Evolutionary conservation across 2,797 vertebrate genomes (phyloP), one percentile per base, ranked within the genome.

Genomic region (Ciconia nigra): DNA sequence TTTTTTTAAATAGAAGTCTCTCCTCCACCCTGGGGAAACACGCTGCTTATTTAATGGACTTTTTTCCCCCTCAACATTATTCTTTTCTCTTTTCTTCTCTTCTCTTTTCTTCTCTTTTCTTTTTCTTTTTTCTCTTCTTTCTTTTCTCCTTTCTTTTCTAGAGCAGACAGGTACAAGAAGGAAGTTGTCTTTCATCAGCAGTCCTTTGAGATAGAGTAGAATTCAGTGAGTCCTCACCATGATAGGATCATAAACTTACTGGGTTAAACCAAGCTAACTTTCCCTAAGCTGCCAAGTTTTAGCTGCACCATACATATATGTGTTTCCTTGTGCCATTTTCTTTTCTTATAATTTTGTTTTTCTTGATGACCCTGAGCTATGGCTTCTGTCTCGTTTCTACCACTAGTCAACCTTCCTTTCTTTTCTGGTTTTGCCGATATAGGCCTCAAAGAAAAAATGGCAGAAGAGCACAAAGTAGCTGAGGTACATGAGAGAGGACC

Each of bases 401-500:
- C 92, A 51, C 98, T 99, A 98, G 87, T 98, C 98, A 65, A 96
- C 97, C 96, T 99, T 99, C 39, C 52, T 94, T 21, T 96, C 87
- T 98, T 98, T 98, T 97, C 98, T 98, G 98, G 98, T 98, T 98
- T 99, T 99, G 98, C 98, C 98, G 3, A 99, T 89, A 96, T 99
- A 99, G 98, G 99, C 99, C 98, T 99, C 99, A 65, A 99, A 98
- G 98, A 99, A 99, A 98, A 99, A 99, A 98, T 99, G 99, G 97
- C 99, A 99, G 98, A 99, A 99, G 96, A 99, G 99, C 98, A 99
- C 99, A 91, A 99, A 99, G 98, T 99, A 99, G 98, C 99, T 99
- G 98, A 99, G 99, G 99, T 99, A 99, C 99, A 99, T 99, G 98
- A 99, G 99, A 18, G 99, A 99, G 87, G 99, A 99, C 99, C 99